Conservation (phyloP, 2,888 invertebrate species). For the Agonopterix subpropinquella region DNA sequence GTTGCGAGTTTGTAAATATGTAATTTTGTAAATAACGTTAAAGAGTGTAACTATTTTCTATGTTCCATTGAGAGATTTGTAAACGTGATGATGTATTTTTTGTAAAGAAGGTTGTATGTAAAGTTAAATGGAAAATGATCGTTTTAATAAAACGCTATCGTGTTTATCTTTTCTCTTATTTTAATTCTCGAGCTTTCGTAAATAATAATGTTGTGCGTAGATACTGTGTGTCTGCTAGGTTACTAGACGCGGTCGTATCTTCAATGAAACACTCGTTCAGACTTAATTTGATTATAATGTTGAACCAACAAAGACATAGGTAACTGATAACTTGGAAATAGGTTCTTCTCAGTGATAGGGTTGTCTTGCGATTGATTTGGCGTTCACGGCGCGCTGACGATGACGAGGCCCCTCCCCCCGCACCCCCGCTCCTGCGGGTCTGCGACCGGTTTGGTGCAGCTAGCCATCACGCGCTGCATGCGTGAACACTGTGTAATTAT, state of each 20-base stretch:
- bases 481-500: not conserved
- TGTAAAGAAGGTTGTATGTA: slow-evolving; percentile 50
- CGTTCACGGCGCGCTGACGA: no score
- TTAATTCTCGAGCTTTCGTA: not conserved
- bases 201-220: not conserved
- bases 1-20: slow-evolving; percentile 48
- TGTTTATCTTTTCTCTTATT: slow-evolving; percentile 17
- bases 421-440: no score
- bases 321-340: no score
- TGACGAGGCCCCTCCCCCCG: no score
- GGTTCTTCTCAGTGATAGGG: no score
- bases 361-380: no score
- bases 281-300: no score
- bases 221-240: not conserved
- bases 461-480: no score
- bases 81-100: slow-evolving; percentile 33
- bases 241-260: no score
- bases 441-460: no score
- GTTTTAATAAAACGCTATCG: slow-evolving; percentile 53
- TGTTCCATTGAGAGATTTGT: slow-evolving; percentile 34
- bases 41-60: slow-evolving; percentile 38
- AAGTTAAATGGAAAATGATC: slow-evolving; percentile 39
- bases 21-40: slow-evolving; percentile 65
- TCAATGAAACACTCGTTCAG: no score
- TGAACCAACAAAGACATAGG: no score